Conservation (phyloP, 2,888 invertebrate genomes). For the Ophioninae sp. region DNA sequence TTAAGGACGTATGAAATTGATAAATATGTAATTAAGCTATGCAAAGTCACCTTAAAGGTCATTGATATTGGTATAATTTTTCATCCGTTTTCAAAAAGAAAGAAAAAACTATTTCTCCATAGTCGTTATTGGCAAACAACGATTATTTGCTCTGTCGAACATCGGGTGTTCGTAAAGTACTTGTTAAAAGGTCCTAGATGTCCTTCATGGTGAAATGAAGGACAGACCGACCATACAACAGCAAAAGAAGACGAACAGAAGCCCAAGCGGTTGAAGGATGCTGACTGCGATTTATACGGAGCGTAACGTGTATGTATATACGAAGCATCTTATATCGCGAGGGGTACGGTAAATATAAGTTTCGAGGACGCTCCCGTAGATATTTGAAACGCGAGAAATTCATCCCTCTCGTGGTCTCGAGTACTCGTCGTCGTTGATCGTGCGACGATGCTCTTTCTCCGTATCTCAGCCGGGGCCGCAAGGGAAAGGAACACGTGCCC, state of each 20-base stretch:
- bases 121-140: no score
- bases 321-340: slow-evolving; percentile 2
- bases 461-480: not conserved
- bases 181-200: slow-evolving; percentile 3
- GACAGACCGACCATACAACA: no score
- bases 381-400: slow-evolving; percentile 33
- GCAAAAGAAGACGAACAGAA: not conserved
- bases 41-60: no score
- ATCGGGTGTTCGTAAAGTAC: not conserved
- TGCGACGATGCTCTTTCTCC: slow-evolving; percentile 29
- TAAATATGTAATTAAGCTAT: no score
- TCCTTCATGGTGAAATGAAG: slow-evolving; percentile 1
- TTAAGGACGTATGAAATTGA: no score
- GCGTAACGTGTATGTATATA: not conserved
- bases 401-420: slow-evolving; percentile 10
- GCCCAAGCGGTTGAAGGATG: not conserved
- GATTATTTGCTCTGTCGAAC: not conserved
- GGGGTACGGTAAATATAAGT: slow-evolving; percentile 13
- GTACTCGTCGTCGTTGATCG: slow-evolving; percentile 45
- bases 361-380: slow-evolving; percentile 17
- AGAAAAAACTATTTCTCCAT: no score
- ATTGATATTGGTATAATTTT: no score
- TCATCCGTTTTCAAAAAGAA: no score
- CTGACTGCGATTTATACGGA: slow-evolving; percentile 2
- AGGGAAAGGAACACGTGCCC: not conserved